Base-by-base conservation (phyloP, 1,140 invertebrate species). In the Mya arenaria region DNA sequence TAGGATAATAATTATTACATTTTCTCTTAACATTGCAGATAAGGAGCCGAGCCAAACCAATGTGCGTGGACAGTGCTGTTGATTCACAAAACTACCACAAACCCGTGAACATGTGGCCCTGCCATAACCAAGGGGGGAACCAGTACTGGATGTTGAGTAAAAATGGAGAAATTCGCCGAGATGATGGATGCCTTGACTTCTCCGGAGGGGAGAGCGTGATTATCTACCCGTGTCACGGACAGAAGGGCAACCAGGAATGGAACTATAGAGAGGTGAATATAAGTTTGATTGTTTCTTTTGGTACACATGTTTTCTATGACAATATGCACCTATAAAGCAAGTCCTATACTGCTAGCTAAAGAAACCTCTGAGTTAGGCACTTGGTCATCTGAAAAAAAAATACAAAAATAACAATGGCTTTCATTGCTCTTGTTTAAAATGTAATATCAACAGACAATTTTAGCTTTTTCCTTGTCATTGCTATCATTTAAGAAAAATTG, bases 81-180 rank as follows among this genome's bases (percentile, higher is more conserved):
- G 92, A 92, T 71, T 86, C 89, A 62, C 84, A 90, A 60, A 90
- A 89, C 52, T 88, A 89, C 81, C 91, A 92, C 86, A 92, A 92
- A 83, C 89, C 91, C 28, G 89, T 93, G 19, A 92, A 92, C 82
- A 89, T 92, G 88, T 93, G 92, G 91, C 92, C 90, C 5, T 93
- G 92, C 86, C 92, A 93, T 75, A 92, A 91, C 66, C 91, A 92
- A 71, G 92, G 92, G n/a, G 92, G 92, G 13, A 93, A 93, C 78
- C 92, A 99, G 98, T 99, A 97, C 93, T 99, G 98, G 98, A 97
- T 99, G 97, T 94, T 98, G 91, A 99, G 97, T 89, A 99, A 99
- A 93, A 95, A 95, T 62, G 98, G 98, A 39, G 98, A 99, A 94
- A 99, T 99, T 84, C 95, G 98, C 74, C 94, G 98, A 89, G 98